Evolutionary conservation across 2,888 invertebrate genomes (phyloP).

Genomic region (Limenitis camilla): DNA sequence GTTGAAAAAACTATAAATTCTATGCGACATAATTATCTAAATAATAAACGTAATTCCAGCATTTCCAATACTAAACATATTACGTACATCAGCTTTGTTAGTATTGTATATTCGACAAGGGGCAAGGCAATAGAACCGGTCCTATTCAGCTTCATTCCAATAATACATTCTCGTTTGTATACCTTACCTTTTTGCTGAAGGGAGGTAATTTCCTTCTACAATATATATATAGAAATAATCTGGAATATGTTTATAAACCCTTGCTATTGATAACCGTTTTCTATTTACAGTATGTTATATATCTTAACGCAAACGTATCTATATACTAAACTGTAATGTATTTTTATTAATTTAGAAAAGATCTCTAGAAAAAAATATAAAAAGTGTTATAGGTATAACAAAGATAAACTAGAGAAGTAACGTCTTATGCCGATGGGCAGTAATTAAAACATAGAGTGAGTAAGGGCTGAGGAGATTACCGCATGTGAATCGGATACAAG

Average conservation of each 20-base stretch:
- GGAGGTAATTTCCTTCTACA: conserved; percentile 7
- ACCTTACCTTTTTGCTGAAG: conserved; percentile 4
- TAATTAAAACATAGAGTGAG: too few relatives aligned
- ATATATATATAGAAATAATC: conserved; percentile 1
- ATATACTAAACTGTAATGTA: too few relatives aligned
- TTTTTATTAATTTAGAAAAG: too few relatives aligned
- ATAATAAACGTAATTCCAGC: too few relatives aligned
- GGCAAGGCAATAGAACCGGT: conserved; percentile 7
- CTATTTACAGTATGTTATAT: not conserved
- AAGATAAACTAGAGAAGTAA: too few relatives aligned
- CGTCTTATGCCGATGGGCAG: too few relatives aligned
- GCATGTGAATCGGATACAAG: too few relatives aligned
- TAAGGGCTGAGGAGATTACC: too few relatives aligned
- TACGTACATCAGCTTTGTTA: not conserved
- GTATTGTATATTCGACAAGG: conserved; percentile 14
- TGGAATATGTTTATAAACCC: not conserved
- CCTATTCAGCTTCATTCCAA: conserved; percentile 16
- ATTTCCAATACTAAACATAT: not conserved
- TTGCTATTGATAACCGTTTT: not conserved
- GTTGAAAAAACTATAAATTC: too few relatives aligned
- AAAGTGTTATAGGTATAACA: too few relatives aligned
- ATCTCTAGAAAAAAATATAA: not conserved
- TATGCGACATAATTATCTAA: too few relatives aligned
- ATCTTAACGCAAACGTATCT: too few relatives aligned
- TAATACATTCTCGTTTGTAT: conserved; percentile 16